These are phyloP conservation scores for Nymphicus hollandicus DNA, from an alignment of 2,113 vertebrate genomes.

Conservation along the genomic window DNA sequence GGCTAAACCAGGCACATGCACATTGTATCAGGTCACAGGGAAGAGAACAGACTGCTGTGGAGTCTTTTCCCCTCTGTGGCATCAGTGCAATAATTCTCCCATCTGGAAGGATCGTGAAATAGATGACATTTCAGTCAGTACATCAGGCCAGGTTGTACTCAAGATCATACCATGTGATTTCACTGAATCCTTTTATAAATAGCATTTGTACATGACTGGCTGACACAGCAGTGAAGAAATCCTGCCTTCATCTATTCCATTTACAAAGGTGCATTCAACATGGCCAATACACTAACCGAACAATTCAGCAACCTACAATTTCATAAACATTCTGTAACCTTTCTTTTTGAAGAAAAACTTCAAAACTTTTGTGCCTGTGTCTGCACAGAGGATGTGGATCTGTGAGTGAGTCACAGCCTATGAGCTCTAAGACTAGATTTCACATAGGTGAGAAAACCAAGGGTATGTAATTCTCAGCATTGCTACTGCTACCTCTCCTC, in stretches of 20 bases:
- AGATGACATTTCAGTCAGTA: neutral
- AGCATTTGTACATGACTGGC: neutral
- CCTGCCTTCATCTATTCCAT: neutral
- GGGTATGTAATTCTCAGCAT: neutral
- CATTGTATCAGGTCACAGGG: neutral
- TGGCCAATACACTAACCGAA: neutral
- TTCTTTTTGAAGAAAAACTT: neutral
- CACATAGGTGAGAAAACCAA: neutral
- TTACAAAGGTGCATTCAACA: neutral
- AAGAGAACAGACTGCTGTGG: neutral
- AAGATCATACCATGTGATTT: neutral
- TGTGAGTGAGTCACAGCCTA: neutral
- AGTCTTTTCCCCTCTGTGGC: neutral
- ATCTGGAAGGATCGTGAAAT: neutral
- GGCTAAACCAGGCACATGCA: neutral
- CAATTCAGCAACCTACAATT: neutral
- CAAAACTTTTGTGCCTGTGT: neutral
- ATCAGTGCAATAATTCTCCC: neutral
- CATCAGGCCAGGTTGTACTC: neutral
- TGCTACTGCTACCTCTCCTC: neutral
- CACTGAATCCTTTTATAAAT: constrained; percentile 13
- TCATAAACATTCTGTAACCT: neutral
- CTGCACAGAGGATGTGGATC: neutral
- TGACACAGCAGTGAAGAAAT: neutral
- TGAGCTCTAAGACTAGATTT: neutral